These are phyloP conservation scores for Eupithecia centaureata DNA, from an alignment of 2,888 invertebrate genomes.

Conservation along the genomic window DNA sequence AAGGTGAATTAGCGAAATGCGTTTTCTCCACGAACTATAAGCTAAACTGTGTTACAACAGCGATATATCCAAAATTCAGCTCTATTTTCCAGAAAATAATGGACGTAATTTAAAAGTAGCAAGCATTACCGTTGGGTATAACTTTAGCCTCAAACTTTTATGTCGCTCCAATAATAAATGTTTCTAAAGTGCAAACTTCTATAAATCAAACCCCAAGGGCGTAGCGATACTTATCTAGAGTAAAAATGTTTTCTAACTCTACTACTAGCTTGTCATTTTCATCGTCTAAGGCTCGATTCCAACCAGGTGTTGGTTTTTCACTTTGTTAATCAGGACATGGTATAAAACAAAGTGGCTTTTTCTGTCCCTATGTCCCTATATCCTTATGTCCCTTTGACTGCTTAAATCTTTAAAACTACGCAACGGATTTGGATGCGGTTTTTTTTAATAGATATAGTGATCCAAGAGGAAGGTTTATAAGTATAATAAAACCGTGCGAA, in stretches of 20 bases:
- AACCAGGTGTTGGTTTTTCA: not conserved
- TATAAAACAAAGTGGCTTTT: too few relatives aligned
- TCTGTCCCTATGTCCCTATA: too few relatives aligned
- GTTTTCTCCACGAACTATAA: too few relatives aligned
- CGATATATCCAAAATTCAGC: not conserved
- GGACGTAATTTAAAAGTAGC: not conserved
- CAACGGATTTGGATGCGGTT: too few relatives aligned
- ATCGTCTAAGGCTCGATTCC: not conserved
- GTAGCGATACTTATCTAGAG: not conserved
- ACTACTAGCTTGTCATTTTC: not conserved
- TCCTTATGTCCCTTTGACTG: too few relatives aligned
- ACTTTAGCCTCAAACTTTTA: not conserved
- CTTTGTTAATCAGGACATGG: too few relatives aligned
- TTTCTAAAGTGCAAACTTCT: slow-evolving; percentile 7
- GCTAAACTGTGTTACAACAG: too few relatives aligned
- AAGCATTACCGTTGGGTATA: not conserved
- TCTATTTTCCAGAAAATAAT: not conserved
- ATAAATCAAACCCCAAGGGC: slow-evolving; percentile 1
- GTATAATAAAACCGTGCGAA: too few relatives aligned
- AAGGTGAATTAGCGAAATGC: too few relatives aligned
- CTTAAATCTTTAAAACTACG: too few relatives aligned
- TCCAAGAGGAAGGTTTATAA: too few relatives aligned
- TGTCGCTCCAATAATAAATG: slow-evolving; percentile 4
- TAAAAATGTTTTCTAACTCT: not conserved
- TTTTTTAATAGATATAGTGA: too few relatives aligned